Evolutionary conservation across 1,140 invertebrate species (phyloP).

Genomic region (Macrocentrus cingulum): DNA sequence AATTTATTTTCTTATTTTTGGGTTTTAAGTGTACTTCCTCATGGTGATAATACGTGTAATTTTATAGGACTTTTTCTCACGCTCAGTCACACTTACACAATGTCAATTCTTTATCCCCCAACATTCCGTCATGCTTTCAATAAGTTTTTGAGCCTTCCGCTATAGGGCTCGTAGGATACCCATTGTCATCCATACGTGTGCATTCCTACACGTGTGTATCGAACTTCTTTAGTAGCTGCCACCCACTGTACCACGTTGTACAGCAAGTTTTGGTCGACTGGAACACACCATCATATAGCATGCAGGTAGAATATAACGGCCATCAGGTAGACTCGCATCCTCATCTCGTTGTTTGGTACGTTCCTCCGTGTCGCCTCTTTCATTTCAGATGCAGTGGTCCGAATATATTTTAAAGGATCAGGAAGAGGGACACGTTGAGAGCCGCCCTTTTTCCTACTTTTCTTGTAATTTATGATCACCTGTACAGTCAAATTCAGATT

Average conservation of each 20-base stretch:
- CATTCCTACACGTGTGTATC: constrained; percentile 1
- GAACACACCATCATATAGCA: no score
- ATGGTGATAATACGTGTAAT: no score
- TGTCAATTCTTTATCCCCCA: constrained; percentile 5
- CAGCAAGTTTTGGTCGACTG: constrained; percentile 20
- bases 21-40: no score
- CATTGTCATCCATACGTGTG: constrained; percentile 21
- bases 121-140: constrained; percentile 8
- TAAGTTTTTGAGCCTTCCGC: background rate
- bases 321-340: no score
- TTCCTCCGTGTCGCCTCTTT: no score
- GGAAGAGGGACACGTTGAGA: no score
- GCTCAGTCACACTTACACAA: constrained; percentile 27
- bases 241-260: constrained; percentile 19
- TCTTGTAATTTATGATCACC: no score
- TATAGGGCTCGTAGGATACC: background rate
- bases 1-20: no score
- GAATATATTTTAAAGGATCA: no score
- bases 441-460: no score
- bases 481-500: no score
- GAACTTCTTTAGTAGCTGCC: constrained; percentile 20
- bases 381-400: background rate
- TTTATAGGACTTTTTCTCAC: constrained; percentile 26
- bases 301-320: constrained; percentile 27
- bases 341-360: no score